Evolutionary conservation across 2,888 invertebrate species (phyloP).

Genomic region (Apomyelois bistriatella): DNA sequence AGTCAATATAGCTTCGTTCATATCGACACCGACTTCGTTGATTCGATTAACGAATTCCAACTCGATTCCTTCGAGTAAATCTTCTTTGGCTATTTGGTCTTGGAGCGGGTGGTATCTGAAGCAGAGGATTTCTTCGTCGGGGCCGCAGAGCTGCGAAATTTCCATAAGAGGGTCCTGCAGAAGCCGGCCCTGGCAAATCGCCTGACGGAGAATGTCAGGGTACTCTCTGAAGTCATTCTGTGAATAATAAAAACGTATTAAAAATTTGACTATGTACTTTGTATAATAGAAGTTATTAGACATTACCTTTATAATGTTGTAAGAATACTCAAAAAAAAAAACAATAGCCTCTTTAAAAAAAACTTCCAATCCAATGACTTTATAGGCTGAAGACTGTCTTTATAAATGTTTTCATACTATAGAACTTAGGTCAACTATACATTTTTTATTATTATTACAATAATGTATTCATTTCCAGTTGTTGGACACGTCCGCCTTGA

Average conservation of each 20-base stretch:
- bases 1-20: slow-evolving; percentile 95
- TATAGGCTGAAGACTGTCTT: too few relatives aligned
- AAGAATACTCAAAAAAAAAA: too few relatives aligned
- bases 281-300: too few relatives aligned
- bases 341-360: too few relatives aligned
- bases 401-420: too few relatives aligned
- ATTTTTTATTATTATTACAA: too few relatives aligned
- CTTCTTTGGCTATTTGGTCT: slow-evolving; percentile 91
- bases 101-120: slow-evolving; percentile 93
- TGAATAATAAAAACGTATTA: slow-evolving; percentile 18
- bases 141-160: slow-evolving; percentile 96
- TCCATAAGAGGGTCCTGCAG: slow-evolving; percentile 98
- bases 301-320: too few relatives aligned
- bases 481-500: too few relatives aligned
- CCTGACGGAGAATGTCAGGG: slow-evolving; percentile 93
- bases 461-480: too few relatives aligned
- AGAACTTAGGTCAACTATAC: too few relatives aligned
- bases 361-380: too few relatives aligned
- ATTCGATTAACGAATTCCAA: slow-evolving; percentile 96
- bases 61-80: slow-evolving; percentile 90
- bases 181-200: slow-evolving; percentile 94
- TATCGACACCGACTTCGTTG: slow-evolving; percentile 98
- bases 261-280: neutral
- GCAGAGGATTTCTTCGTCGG: slow-evolving; percentile 97
- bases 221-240: slow-evolving; percentile 94